Percentiles rank a stretch among this genome's conserved stretches.
Conservation (phyloP, 1,140 invertebrate genomes). For the Lysiphlebus fabarum region DNA sequence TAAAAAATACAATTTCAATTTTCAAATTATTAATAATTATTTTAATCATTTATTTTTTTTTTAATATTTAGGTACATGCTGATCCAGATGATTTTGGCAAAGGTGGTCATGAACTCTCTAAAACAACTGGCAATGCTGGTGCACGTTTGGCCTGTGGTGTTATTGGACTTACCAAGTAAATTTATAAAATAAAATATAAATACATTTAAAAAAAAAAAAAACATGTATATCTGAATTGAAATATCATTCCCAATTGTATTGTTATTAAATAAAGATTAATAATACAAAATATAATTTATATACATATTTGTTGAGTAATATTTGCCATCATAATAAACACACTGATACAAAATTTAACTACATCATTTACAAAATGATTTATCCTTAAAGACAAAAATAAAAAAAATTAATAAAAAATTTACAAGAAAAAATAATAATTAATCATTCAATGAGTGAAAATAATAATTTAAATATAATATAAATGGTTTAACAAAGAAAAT, state of each 20-base stretch:
- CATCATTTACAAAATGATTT: too few relatives aligned
- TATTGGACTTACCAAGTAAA: conserved; percentile 77
- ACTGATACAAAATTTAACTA: too few relatives aligned
- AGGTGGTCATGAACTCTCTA: conserved; percentile 90
- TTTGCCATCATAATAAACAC: not conserved
- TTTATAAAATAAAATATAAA: conserved; percentile 6
- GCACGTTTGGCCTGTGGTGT: conserved; percentile 93
- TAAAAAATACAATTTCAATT: conserved; percentile 7
- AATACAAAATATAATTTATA: conserved; percentile 7
- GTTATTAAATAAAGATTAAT: not conserved
- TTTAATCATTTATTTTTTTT: conserved; percentile 7
- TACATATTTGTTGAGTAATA: too few relatives aligned
- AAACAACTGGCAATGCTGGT: conserved; percentile 96
- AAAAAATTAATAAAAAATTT: too few relatives aligned
- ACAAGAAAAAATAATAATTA: too few relatives aligned
- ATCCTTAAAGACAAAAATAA: too few relatives aligned
- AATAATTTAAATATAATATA: too few relatives aligned
- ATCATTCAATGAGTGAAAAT: too few relatives aligned
- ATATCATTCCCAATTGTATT: too few relatives aligned
- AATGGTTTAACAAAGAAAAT: too few relatives aligned
- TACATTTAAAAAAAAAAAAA: conserved; percentile 15
- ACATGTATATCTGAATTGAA: not conserved
- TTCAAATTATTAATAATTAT: not conserved
- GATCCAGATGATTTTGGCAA: conserved; percentile 92
- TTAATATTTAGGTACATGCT: conserved; percentile 68